Conservation (phyloP, 2,113 vertebrate genomes). For the Apeltes quadracus region DNA sequence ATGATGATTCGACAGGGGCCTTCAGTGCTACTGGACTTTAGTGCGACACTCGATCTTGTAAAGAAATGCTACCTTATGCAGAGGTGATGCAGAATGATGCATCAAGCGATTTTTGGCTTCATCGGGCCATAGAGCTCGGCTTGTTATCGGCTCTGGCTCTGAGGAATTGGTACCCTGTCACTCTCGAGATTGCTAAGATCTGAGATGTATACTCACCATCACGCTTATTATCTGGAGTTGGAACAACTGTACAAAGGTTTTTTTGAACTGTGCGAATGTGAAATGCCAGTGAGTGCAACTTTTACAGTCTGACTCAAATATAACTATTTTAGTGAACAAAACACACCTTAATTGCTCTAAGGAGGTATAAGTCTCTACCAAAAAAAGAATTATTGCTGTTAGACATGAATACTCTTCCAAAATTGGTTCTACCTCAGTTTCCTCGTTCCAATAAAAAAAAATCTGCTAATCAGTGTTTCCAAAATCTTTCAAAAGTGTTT, state of each 20-base stretch:
- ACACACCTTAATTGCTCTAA: background rate
- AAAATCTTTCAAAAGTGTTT: background rate
- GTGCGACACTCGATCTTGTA: slow-evolving; percentile 22
- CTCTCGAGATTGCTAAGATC: slow-evolving; percentile 59
- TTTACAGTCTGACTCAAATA: slow-evolving; percentile 35
- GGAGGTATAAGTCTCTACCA: background rate
- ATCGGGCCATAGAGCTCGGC: slow-evolving; percentile 44
- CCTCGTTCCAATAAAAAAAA: background rate
- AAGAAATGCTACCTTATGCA: slow-evolving; percentile 41
- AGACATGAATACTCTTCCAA: background rate
- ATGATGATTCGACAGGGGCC: slow-evolving; percentile 35
- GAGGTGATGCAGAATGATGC: slow-evolving; percentile 49
- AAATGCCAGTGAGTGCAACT: slow-evolving; percentile 34
- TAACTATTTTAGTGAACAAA: slow-evolving; percentile 2
- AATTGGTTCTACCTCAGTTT: background rate
- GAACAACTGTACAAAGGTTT: slow-evolving; percentile 29
- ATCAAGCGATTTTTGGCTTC: slow-evolving; percentile 45
- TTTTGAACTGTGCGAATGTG: slow-evolving; percentile 25
- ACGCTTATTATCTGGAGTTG: slow-evolving; percentile 47
- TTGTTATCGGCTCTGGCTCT: slow-evolving; percentile 53
- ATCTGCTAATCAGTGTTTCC: slow-evolving; percentile 16
- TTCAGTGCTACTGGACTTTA: slow-evolving; percentile 23
- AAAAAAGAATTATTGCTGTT: background rate
- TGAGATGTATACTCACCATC: slow-evolving; percentile 35
- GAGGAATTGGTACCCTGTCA: slow-evolving; percentile 45